Conservation (phyloP, 1,140 invertebrate species). For the Pseudomyrmex flavicornis region DNA sequence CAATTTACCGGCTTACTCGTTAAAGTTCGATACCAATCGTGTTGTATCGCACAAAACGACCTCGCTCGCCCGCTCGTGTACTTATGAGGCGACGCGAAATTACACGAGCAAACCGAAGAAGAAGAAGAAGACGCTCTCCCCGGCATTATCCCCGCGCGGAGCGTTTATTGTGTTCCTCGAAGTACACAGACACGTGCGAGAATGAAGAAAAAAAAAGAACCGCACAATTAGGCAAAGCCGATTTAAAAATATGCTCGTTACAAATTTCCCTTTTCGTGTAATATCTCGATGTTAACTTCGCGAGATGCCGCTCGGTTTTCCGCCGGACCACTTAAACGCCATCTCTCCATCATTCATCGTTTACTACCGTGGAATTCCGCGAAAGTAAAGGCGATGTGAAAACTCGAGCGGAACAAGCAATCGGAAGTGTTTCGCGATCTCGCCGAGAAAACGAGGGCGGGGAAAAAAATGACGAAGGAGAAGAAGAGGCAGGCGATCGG, state of each 20-base stretch:
- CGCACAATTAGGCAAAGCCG: background rate
- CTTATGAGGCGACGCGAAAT: constrained; percentile 6
- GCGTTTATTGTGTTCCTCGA: too few species aligned
- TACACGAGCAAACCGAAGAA: background rate
- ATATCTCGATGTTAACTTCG: too few species aligned
- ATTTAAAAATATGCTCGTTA: background rate
- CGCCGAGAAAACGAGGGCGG: background rate
- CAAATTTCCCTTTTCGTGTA: background rate
- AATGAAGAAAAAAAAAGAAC: background rate
- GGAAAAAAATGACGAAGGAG: constrained; percentile 25
- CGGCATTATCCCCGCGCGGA: too few species aligned
- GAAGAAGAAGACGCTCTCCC: too few species aligned
- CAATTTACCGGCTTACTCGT: constrained; percentile 55
- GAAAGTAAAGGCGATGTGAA: constrained; percentile 56
- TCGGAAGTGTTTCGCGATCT: constrained; percentile 44
- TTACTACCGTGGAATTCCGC: constrained; percentile 54
- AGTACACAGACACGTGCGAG: background rate
- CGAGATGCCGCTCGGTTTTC: background rate
- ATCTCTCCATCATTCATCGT: constrained; percentile 38
- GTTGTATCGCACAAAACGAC: constrained; percentile 34
- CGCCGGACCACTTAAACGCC: constrained; percentile 20
- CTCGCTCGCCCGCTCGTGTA: background rate
- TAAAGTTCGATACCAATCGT: constrained; percentile 42
- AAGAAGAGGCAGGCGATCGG: background rate
- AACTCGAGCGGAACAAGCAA: constrained; percentile 55